These are phyloP conservation scores for Microctenopoma steveboyesi DNA, from an alignment of 2,797 vertebrate genomes.

Conservation along the genomic window DNA sequence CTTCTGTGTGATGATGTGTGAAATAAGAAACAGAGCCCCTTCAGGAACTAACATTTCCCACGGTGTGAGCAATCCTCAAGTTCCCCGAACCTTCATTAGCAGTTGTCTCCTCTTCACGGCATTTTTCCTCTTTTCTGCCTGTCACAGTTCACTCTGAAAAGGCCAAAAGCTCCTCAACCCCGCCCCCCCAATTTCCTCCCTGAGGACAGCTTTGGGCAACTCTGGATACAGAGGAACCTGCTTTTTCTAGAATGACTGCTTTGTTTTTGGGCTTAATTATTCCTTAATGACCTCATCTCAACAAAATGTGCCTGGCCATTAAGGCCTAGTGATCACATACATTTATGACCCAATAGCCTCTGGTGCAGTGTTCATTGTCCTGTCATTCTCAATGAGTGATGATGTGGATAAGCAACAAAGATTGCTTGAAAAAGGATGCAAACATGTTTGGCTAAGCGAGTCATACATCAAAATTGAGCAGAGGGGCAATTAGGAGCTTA, in stretches of 20 bases:
- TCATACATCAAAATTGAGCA: conserved; percentile 67
- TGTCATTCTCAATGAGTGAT: conserved; percentile 77
- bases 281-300: conserved; percentile 81
- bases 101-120: conserved; percentile 59
- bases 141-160: conserved; percentile 76
- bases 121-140: conserved; percentile 53
- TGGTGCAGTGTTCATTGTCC: conserved; percentile 71
- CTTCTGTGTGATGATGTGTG: conserved; percentile 44
- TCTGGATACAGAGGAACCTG: conserved; percentile 66
- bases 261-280: conserved; percentile 79
- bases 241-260: conserved; percentile 75
- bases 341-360: conserved; percentile 78
- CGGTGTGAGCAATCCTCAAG: conserved; percentile 58
- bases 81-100: conserved; percentile 60
- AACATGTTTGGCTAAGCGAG: conserved; percentile 73
- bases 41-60: conserved; percentile 70
- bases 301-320: conserved; percentile 73
- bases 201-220: conserved; percentile 72
- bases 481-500: conserved; percentile 61
- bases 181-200: conserved; percentile 43
- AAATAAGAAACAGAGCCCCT: conserved; percentile 20
- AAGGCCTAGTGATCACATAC: conserved; percentile 72
- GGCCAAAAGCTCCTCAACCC: conserved; percentile 71
- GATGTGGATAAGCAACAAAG: conserved; percentile 73
- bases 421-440: conserved; percentile 69